Base-by-base conservation (phyloP, 1,140 invertebrate genomes). In the Drosophila leontia region DNA sequence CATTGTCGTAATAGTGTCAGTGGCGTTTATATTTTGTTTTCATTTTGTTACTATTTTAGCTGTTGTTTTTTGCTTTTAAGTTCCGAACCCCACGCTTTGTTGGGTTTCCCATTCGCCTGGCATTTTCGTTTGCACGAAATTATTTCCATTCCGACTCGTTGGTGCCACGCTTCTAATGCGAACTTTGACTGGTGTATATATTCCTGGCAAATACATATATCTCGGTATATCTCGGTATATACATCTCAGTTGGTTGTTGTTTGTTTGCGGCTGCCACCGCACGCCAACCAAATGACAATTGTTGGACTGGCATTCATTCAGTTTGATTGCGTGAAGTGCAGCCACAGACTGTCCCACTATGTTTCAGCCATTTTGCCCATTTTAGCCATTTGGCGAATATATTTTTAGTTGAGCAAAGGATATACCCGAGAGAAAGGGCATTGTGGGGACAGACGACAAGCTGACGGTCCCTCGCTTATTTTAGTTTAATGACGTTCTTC, bases 321-420 rank as follows among this genome's bases (percentile, higher is more conserved):
- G 80, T 69, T 80, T 80, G 83, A 88, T 88, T 83, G 83, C 80
- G 75, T 69, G 74, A 78, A 78, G 68, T 71, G 64, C 76, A 88
- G 64, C 60, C 76, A 80, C 71, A 55, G 82, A 65, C 74, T 42
- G 75, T 68, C 74, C 61, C 53, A 26, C 19, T 37, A 39, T 23
- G 6, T 37, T 55, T 55, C 7, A 34, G 26, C 57, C 61, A 64
- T 61, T 64, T 42, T 29, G 19, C 37, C 15, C 60, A 34, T 60
- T 63, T 68, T 26, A 75, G 75, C 58, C 58, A 82, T 62, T 79
- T 82, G 61, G 53, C 47, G 69, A 63, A 87, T 82, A 69, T 75
- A 79, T 87, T 79, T 76, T 76, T 67, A 44, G 61, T 76, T 26
- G 55, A 44, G 53, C 37, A 61, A 78, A 19, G 58, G 58, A 44